A percentile compares a stretch with the other conserved stretches of the same genome.
These are phyloP conservation scores for Melangyna quadrimaculata DNA, from an alignment of 2,888 invertebrate genomes.

Conservation along the genomic window DNA sequence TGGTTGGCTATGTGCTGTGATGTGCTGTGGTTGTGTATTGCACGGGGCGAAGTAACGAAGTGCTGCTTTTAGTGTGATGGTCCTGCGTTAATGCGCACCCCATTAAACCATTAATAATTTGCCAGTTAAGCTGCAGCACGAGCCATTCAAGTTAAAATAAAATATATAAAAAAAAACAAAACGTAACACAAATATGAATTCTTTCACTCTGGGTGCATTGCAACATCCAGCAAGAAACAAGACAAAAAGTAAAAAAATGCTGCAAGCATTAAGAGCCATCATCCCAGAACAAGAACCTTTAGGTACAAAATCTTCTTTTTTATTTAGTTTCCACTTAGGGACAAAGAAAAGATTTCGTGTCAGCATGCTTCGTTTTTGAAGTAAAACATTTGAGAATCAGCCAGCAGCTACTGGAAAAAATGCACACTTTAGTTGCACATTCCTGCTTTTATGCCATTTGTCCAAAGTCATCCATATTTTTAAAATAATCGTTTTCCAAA, in stretches of 20 bases:
- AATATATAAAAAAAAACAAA: not conserved
- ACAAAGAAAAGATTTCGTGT: not conserved
- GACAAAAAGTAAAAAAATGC: slow-evolving; percentile 3
- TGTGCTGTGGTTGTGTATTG: not conserved
- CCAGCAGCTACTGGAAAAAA: not conserved
- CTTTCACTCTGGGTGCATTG: not conserved
- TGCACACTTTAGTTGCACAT: not conserved
- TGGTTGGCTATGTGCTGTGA: not conserved
- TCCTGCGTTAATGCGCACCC: slow-evolving; percentile 69
- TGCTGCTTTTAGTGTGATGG: slow-evolving; percentile 56
- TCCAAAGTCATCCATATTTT: no score
- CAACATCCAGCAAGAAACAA: not conserved
- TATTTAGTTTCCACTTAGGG: not conserved
- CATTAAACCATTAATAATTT: slow-evolving; percentile 68
- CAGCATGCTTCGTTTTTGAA: not conserved
- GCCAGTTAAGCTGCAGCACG: slow-evolving; percentile 67
- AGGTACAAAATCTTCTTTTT: slow-evolving; percentile 6
- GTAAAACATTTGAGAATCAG: not conserved
- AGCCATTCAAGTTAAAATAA: slow-evolving; percentile 40
- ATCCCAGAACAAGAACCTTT: slow-evolving; percentile 6
- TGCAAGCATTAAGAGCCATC: slow-evolving; percentile 15
- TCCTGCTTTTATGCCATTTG: not conserved
- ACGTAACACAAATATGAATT: not conserved
- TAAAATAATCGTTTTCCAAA: no score
- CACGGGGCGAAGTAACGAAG: not conserved